phyloP scores from a whole-genome alignment of 92 coral and sea anemone species.

The Siderastrea siderea region DNA sequence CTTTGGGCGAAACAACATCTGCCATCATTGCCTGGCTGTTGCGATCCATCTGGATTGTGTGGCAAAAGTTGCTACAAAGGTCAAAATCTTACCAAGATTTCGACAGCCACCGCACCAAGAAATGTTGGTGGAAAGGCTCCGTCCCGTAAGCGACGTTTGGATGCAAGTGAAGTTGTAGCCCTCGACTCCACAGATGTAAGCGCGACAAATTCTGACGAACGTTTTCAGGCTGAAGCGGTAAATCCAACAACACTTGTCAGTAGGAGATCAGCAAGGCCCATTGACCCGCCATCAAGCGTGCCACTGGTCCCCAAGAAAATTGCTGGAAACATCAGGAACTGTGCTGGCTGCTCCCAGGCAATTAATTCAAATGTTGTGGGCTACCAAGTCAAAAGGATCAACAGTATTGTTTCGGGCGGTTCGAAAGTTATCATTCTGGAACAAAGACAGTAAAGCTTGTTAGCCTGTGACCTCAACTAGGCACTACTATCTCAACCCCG shows the following conservation, averaged over 20 bases:
- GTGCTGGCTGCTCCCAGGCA: slow-evolving; percentile 41
- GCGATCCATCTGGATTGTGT: slow-evolving; percentile 27
- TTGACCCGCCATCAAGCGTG: slow-evolving; percentile 34
- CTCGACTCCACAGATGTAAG: background rate
- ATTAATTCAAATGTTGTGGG: slow-evolving; percentile 39
- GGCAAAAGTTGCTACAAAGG: slow-evolving; percentile 36
- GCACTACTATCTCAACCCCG: slow-evolving; percentile 47
- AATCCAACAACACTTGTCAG: slow-evolving; percentile 46
- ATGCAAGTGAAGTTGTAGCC: background rate
- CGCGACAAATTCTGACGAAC: background rate
- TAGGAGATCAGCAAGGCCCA: slow-evolving; percentile 21
- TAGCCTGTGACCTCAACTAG: slow-evolving; percentile 24
- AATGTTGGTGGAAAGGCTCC: slow-evolving; percentile 17
- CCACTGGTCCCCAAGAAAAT: slow-evolving; percentile 34
- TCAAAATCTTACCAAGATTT: slow-evolving; percentile 37
- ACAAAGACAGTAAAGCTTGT: slow-evolving; percentile 31
- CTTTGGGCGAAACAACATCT: background rate
- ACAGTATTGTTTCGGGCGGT: slow-evolving; percentile 39
- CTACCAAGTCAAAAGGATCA: slow-evolving; percentile 30
- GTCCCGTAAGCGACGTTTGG: slow-evolving; percentile 20
- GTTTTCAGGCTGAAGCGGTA: slow-evolving; percentile 20
- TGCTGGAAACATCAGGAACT: slow-evolving; percentile 40
- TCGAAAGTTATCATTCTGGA: slow-evolving; percentile 45
- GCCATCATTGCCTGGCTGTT: background rate
- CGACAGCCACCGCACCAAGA: slow-evolving; percentile 54